These are phyloP conservation scores for Coleophora deauratella DNA, from an alignment of 2,888 invertebrate species.

Conservation along the genomic window DNA sequence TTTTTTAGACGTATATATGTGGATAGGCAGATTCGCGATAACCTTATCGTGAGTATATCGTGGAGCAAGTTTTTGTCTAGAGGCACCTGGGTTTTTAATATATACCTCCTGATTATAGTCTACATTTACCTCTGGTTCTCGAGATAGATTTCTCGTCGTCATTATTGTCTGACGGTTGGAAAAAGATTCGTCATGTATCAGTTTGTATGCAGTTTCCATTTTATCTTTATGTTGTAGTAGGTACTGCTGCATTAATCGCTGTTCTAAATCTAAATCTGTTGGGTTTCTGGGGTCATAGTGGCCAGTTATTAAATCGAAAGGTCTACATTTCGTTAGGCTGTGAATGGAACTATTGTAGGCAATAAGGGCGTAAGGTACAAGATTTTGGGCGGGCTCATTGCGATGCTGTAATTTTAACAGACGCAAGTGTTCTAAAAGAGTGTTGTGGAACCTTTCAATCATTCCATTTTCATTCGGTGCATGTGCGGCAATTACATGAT, in stretches of 20 bases:
- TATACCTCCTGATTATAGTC: constrained; percentile 18
- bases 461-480: constrained; percentile 18
- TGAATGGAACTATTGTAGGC: too few species aligned
- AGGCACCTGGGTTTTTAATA: constrained; percentile 15
- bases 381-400: constrained; percentile 6
- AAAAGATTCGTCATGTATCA: too few species aligned
- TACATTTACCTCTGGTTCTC: constrained; percentile 15
- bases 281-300: constrained; percentile 19
- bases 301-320: constrained; percentile 20
- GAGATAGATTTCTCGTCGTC: constrained; percentile 11
- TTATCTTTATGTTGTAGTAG: constrained; percentile 8
- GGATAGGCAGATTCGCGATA: constrained; percentile 19
- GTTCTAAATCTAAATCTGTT: constrained; percentile 12
- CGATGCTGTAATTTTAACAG: constrained; percentile 8
- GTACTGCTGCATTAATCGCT: constrained; percentile 17
- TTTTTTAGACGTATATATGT: constrained; percentile 20
- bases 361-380: constrained; percentile 16
- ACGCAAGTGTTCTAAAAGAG: constrained; percentile 15
- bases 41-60: constrained; percentile 19
- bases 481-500: constrained; percentile 12
- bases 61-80: constrained; percentile 18
- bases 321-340: too few species aligned
- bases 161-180: constrained; percentile 4
- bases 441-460: too few species aligned
- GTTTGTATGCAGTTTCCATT: constrained; percentile 11